phyloP scores from a whole-genome alignment of 2,797 vertebrate genomes.

The Rhinichthys osculus region DNA sequence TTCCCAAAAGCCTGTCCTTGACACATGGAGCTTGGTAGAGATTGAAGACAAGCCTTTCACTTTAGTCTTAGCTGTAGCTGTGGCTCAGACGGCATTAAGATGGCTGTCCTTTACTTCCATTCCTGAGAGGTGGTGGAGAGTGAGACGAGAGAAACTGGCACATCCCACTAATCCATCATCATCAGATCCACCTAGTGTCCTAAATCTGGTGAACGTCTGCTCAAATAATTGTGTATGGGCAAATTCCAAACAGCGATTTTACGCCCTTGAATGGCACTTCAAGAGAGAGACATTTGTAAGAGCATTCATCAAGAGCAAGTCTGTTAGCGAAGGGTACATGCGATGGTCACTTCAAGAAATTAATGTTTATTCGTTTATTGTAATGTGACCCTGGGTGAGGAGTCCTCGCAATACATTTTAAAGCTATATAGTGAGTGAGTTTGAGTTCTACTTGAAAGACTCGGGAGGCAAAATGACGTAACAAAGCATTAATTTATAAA shows the following conservation, averaged over 20 bases:
- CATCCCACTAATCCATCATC: constrained; percentile 55
- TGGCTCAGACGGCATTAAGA: constrained; percentile 52
- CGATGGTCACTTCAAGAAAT: not conserved
- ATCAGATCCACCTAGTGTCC: constrained; percentile 46
- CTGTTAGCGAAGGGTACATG: not conserved
- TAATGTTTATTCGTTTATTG: not conserved
- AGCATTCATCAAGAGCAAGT: not conserved
- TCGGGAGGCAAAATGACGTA: too few species aligned
- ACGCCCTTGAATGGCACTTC: not conserved
- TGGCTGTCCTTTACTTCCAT: constrained; percentile 34
- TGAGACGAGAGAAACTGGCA: constrained; percentile 19
- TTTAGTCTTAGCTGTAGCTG: constrained; percentile 50
- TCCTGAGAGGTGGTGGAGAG: constrained; percentile 18
- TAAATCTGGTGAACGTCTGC: constrained; percentile 40
- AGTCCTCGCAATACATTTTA: not conserved
- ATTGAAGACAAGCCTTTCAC: constrained; percentile 51
- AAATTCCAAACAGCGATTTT: not conserved
- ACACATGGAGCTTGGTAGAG: constrained; percentile 36
- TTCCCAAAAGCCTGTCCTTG: constrained; percentile 36
- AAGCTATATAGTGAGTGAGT: not conserved
- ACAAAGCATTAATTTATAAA: too few species aligned
- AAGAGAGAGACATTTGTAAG: not conserved
- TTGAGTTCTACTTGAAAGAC: not conserved
- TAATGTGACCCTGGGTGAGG: not conserved
- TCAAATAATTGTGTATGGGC: constrained; percentile 17